These are phyloP conservation scores for Hoplostethus atlanticus DNA, from an alignment of 2,797 vertebrate genomes.

Conservation along the genomic window DNA sequence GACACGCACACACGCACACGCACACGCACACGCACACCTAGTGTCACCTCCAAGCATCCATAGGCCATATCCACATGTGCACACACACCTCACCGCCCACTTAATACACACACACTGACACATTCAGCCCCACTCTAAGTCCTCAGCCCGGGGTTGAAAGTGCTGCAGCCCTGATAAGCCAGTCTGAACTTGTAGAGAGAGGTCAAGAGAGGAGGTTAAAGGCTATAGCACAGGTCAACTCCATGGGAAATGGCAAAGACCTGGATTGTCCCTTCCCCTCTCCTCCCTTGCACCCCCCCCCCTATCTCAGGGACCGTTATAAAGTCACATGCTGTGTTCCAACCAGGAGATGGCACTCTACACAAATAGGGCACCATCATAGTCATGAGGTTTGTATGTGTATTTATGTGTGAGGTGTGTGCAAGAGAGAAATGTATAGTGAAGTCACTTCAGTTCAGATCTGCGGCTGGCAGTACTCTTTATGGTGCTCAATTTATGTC, in stretches of 20 bases:
- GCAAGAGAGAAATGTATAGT: neutral
- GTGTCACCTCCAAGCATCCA: constrained; percentile 10
- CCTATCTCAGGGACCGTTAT: constrained; percentile 28
- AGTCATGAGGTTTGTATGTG: constrained; percentile 37
- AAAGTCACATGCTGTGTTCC: constrained; percentile 54
- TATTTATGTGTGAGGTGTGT: constrained; percentile 22
- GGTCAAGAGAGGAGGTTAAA: constrained; percentile 15
- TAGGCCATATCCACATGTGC: constrained; percentile 13
- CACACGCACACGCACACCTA: constrained; percentile 8
- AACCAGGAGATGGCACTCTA: constrained; percentile 87
- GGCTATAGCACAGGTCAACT: constrained; percentile 27
- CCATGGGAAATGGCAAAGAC: constrained; percentile 24
- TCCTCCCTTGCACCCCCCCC: neutral
- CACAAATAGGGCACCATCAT: constrained; percentile 72
- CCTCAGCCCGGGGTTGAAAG: constrained; percentile 5
- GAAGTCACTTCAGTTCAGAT: constrained; percentile 2
- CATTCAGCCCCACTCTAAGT: neutral
- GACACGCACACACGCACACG: constrained; percentile 29
- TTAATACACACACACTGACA: constrained; percentile 6
- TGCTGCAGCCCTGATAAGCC: constrained; percentile 31
- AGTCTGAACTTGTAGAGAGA: constrained; percentile 32
- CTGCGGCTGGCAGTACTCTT: neutral
- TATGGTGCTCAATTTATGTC: neutral
- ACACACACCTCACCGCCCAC: neutral
- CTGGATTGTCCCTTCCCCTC: too few species aligned